Percentiles rank a stretch among this genome's conserved stretches.
phyloP scores from a whole-genome alignment of 1,140 invertebrate species.

The Gyrodactylus salaris region DNA sequence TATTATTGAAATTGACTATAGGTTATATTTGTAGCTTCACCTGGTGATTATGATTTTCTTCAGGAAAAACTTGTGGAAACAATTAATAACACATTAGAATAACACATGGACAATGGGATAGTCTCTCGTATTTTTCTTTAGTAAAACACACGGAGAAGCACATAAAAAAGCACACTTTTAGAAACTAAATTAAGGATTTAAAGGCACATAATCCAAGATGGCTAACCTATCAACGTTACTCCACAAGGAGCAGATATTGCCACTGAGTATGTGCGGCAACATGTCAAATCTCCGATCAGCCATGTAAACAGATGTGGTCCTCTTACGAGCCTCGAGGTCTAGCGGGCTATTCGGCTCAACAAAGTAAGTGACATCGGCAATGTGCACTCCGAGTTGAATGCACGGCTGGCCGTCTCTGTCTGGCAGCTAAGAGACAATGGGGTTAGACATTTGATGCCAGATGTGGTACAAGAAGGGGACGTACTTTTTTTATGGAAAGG shows the following conservation, averaged over 20 bases:
- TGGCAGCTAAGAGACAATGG: background rate
- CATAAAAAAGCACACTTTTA: too few relatives aligned
- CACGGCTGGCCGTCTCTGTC: background rate
- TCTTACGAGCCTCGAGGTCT: slow-evolving; percentile 17
- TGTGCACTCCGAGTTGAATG: slow-evolving; percentile 17
- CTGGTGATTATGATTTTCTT: too few relatives aligned
- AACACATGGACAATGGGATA: too few relatives aligned
- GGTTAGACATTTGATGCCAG: background rate
- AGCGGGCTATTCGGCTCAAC: slow-evolving; percentile 18
- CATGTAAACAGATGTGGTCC: slow-evolving; percentile 21
- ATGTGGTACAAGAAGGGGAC: slow-evolving; percentile 35
- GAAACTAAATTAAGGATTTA: background rate
- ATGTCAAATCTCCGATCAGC: slow-evolving; percentile 20
- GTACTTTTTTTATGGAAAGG: slow-evolving; percentile 17
- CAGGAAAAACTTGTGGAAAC: too few relatives aligned
- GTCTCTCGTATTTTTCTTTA: too few relatives aligned
- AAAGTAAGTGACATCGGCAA: slow-evolving; percentile 23
- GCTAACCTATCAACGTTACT: slow-evolving; percentile 16
- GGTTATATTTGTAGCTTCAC: too few relatives aligned
- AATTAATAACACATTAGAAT: too few relatives aligned
- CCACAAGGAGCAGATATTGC: slow-evolving; percentile 23
- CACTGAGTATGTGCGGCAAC: slow-evolving; percentile 23
- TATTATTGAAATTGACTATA: too few relatives aligned
- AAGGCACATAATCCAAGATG: slow-evolving; percentile 13
- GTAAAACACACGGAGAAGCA: too few relatives aligned